These are phyloP conservation scores for Calliphora vicina DNA, from an alignment of 1,140 invertebrate species.

Conservation along the genomic window DNA sequence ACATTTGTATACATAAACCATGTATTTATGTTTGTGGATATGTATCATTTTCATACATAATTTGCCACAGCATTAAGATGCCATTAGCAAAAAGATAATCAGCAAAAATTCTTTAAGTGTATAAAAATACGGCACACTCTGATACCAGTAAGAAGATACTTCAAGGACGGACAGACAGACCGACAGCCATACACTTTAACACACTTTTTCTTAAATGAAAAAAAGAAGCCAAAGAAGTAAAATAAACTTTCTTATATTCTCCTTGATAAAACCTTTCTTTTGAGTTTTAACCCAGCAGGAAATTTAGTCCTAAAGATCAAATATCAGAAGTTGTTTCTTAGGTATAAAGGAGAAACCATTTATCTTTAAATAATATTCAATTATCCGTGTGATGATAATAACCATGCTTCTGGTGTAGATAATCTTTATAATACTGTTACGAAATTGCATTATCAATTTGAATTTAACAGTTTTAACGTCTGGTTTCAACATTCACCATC, in stretches of 20 bases:
- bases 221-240: neutral
- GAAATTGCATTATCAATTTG: too few species aligned
- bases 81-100: constrained; percentile 30
- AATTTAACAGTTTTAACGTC: too few species aligned
- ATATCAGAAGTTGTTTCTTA: too few species aligned
- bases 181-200: neutral
- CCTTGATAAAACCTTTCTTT: neutral
- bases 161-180: neutral
- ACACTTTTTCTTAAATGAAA: too few species aligned
- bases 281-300: too few species aligned
- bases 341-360: too few species aligned
- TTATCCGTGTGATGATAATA: too few species aligned
- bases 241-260: neutral
- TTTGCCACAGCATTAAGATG: constrained; percentile 26
- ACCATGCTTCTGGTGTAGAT: too few species aligned
- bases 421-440: too few species aligned
- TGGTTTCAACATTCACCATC: too few species aligned
- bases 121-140: neutral
- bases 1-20: neutral
- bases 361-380: too few species aligned
- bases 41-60: neutral
- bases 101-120: constrained; percentile 20
- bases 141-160: neutral
- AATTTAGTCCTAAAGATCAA: too few species aligned
- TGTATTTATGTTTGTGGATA: neutral